These are phyloP conservation scores for Notarius lentiginosus DNA, from an alignment of 2,113 vertebrate genomes.

Conservation along the genomic window DNA sequence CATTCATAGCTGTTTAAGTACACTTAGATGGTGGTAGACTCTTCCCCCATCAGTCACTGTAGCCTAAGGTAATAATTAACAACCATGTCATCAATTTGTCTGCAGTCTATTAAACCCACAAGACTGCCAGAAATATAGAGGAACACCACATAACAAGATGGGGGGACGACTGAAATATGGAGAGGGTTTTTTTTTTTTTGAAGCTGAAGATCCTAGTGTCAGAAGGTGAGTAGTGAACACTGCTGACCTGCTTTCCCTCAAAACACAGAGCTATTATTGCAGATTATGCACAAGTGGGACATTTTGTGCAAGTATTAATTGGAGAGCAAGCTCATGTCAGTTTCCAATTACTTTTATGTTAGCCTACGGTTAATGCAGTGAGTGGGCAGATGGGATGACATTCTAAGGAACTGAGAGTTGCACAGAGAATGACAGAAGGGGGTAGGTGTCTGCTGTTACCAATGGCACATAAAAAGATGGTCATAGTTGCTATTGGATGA, in stretches of 20 bases:
- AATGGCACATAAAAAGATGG: constrained; percentile 35
- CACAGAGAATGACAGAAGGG: neutral
- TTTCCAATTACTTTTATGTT: constrained; percentile 83
- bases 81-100: constrained; percentile 71
- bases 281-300: constrained; percentile 73
- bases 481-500: constrained; percentile 11
- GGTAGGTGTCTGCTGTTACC: neutral
- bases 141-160: constrained; percentile 63
- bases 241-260: constrained; percentile 69
- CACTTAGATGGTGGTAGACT: constrained; percentile 60
- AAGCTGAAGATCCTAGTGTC: constrained; percentile 70
- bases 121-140: constrained; percentile 68
- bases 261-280: constrained; percentile 77
- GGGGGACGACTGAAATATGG: constrained; percentile 67
- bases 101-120: constrained; percentile 78
- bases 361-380: constrained; percentile 76
- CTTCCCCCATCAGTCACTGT: constrained; percentile 61
- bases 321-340: constrained; percentile 73
- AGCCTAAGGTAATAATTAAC: constrained; percentile 78
- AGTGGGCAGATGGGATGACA: constrained; percentile 64
- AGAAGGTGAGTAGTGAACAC: constrained; percentile 72
- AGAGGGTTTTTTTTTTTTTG: constrained; percentile 63
- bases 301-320: constrained; percentile 76
- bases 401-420: constrained; percentile 48
- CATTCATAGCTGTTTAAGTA: constrained; percentile 68